Evolutionary conservation across 2,797 vertebrate genomes (phyloP).

Genomic region (Siniperca undulata): DNA sequence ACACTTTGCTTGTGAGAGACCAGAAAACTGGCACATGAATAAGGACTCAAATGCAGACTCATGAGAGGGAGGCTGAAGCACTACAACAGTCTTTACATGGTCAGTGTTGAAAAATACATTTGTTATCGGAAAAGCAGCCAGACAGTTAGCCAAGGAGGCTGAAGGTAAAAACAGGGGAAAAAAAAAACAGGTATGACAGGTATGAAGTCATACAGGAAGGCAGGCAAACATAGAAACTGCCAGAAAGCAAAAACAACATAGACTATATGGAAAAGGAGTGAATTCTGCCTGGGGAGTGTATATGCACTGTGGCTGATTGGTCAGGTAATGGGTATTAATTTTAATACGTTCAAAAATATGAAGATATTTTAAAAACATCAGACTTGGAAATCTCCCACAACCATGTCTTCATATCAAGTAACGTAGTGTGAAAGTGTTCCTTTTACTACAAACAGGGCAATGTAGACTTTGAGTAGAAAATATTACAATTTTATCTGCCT

Average conservation of each 20-base stretch:
- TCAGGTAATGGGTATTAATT: neutral
- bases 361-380: neutral
- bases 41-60: neutral
- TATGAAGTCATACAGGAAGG: neutral
- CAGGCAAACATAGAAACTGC: neutral
- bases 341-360: neutral
- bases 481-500: neutral
- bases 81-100: no score
- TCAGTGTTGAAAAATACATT: neutral
- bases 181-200: neutral
- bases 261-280: neutral
- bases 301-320: neutral
- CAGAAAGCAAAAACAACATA: neutral
- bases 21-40: neutral
- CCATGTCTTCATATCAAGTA: neutral
- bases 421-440: neutral
- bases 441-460: neutral
- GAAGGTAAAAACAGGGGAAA: neutral
- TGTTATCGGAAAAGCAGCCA: slow-evolving; percentile 1
- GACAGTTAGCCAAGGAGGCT: neutral
- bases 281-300: neutral
- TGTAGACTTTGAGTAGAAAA: neutral
- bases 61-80: neutral
- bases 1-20: neutral
- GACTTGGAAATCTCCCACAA: neutral